Evolutionary conservation across 2,888 invertebrate species (phyloP), one percentile per base, ranked within the genome.

Genomic region (Caenorhabditis sp.): DNA sequence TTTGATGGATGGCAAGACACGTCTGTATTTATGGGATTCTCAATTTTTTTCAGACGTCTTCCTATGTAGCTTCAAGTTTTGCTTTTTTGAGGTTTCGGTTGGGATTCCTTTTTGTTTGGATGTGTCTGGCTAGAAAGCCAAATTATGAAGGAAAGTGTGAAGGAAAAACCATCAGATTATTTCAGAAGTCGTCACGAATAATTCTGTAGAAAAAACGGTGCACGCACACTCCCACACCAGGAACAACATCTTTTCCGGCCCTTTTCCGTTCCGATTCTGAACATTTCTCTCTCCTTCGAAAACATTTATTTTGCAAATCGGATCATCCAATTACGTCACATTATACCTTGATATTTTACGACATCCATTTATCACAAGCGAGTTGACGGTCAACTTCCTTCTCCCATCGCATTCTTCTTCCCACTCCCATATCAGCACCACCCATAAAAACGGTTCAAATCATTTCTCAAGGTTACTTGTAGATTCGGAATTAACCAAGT

Each of bases 281-380:
- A 47, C 54, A 26, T 14, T 26, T 54, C 1, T 54, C 26, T 22
- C 26, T 54, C 54, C 51, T 51, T 44, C 31, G 24, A 14, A 68
- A 44, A 69, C 28, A 44, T 58, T 70, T 58, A 58, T 54, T 74
- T 22, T 68, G 51, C 77, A 69, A 54, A 61, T 54, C 47, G 54
- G 54, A 77, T 76, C 49, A 59, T 26, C 19, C n/a, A 70, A 70
- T 79, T 79, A 79, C 70, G 47, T 79, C 79, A 70, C 70, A 70
- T 79, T 47, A 54, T 69, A 44, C 44, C 69, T 77, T 77, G 75
- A 75, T 66, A 75, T 75, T 69, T 58, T 14, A 66, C 49, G 63
- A 24, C 38, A 24, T 61, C 41, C 26, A 24, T 69, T 54, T 38
- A 77, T 63, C 76, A 68, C 58, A 44, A 41, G 26, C 24, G 5